Percentiles rank a stretch among this genome's conserved stretches.
These are phyloP conservation scores for Apis laboriosa DNA, from an alignment of 1,140 invertebrate species.

Conservation along the genomic window DNA sequence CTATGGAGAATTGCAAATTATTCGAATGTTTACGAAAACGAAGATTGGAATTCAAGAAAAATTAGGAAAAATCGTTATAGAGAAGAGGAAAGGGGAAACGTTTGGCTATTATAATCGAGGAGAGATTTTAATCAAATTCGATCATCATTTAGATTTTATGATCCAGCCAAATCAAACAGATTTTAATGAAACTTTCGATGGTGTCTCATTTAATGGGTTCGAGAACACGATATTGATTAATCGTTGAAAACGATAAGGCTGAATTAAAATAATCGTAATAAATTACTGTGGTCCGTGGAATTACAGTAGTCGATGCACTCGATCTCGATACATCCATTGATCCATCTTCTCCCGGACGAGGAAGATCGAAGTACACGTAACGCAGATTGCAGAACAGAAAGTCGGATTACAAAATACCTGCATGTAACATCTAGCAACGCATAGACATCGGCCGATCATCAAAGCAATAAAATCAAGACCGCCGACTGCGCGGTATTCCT, in stretches of 20 bases:
- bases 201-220: too few species aligned
- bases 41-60: too few species aligned
- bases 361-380: too few species aligned
- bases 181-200: not conserved
- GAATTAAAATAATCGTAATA: slow-evolving; percentile 9
- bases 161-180: not conserved
- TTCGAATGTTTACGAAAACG: too few species aligned
- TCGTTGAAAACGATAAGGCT: not conserved
- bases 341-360: slow-evolving; percentile 1
- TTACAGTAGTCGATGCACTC: not conserved
- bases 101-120: not conserved
- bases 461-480: not conserved
- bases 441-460: not conserved
- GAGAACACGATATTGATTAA: not conserved
- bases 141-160: not conserved
- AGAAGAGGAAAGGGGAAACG: not conserved
- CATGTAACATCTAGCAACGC: not conserved
- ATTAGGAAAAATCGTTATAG: not conserved
- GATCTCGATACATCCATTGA: not conserved
- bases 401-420: not conserved
- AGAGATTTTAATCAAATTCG: slow-evolving; percentile 36
- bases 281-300: not conserved
- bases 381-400: not conserved
- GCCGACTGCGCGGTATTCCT: not conserved
- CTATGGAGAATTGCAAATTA: not conserved